Base-by-base conservation (phyloP, 1,140 invertebrate genomes). In the Megalopta genalis region DNA sequence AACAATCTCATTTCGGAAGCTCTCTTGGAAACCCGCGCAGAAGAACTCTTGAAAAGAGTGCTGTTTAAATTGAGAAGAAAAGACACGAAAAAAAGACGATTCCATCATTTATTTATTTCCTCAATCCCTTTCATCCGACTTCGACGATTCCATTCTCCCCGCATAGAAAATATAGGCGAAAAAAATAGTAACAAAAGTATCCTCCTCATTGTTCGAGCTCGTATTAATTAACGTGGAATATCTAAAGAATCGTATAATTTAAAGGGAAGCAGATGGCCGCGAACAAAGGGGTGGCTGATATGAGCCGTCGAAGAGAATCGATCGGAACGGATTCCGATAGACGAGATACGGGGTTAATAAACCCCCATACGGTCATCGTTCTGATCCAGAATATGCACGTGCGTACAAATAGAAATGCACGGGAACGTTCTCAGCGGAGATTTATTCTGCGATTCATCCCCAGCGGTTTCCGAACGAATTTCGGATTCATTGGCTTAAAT, bases 321-420 rank as follows among this genome's bases (percentile, higher is more conserved):
- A 54, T 59, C 63, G 63, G 46, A 67, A 65, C 63, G 76, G 68
- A 86, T 86, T 85, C 68, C 84, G 70, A 86, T 86, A 85, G 73
- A 62, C 42, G 49, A 65, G 76, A 67, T 71, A 68, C 67, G 59
- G 77, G 79, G 84, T 86, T 85, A 85, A 82, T 86, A 86, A 85
- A 82, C 83, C 75, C 80, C 76, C 66, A 62, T 64, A 57, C 64
- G 52, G 66, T 39, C 52, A 60, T 37, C 66, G 54, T 46, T 62
- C 60, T 59, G 65, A 60, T 80, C 71, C 32, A 46, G 54, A 57
- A 68, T 57, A n/a, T 25, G 37, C 32, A 54, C 10, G n/a, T 69
- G 49, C 18, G 57, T 46, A 10, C 23, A 8, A 25, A 54, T 27
- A 37, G 42, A 60, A 76, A 42, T 23, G 16, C 54, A 32, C 18